Conservation (phyloP, 2,797 vertebrate species). For the Gouania willdenowi region DNA sequence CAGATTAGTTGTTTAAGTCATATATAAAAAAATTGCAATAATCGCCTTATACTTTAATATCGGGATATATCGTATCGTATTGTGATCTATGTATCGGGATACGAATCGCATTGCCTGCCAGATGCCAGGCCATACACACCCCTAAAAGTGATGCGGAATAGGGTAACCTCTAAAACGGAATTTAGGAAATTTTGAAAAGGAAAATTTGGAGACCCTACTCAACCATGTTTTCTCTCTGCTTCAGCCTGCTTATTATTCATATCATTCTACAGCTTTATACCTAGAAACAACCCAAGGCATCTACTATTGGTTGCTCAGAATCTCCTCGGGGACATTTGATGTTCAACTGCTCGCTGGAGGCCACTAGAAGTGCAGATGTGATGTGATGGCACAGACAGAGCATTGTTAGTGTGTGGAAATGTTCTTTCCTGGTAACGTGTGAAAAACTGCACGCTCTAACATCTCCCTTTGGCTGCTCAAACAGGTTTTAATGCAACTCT, state of each 20-base stretch:
- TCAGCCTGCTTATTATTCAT: conserved; percentile 32
- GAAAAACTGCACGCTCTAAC: neutral
- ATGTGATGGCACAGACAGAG: neutral
- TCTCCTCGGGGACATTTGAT: conserved; percentile 5
- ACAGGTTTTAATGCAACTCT: neutral
- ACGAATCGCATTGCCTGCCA: too few relatives aligned
- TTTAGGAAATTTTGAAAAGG: too few relatives aligned
- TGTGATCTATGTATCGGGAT: too few relatives aligned
- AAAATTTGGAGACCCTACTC: too few relatives aligned
- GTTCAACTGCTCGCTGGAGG: conserved; percentile 8
- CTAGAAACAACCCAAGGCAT: conserved; percentile 14
- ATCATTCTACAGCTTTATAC: conserved; percentile 26
- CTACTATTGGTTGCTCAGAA: neutral
- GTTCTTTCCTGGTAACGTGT: neutral
- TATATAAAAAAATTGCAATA: too few relatives aligned
- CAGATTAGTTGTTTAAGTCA: too few relatives aligned
- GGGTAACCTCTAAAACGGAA: too few relatives aligned
- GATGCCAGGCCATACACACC: too few relatives aligned
- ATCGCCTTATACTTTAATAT: too few relatives aligned
- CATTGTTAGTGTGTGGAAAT: too few relatives aligned
- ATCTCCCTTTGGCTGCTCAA: neutral
- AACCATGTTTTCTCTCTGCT: conserved; percentile 1
- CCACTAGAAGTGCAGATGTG: conserved; percentile 8
- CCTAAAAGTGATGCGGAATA: too few relatives aligned
- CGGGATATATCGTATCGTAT: too few relatives aligned